Evolutionary conservation across 2,888 invertebrate genomes (phyloP).

Genomic region (Aphidoletes aphidimyza): DNA sequence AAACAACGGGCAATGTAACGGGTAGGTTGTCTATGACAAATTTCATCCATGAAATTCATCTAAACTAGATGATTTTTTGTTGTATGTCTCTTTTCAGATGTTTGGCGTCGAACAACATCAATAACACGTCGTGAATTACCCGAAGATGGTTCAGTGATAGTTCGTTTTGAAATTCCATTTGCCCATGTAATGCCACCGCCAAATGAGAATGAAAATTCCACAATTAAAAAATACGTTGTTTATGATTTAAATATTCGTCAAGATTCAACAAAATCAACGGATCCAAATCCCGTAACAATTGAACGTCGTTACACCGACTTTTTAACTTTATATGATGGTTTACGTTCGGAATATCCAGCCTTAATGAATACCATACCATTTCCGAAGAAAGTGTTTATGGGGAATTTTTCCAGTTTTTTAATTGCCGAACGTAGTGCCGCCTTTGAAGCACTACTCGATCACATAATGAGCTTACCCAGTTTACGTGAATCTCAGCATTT

Average conservation of each 20-base stretch:
- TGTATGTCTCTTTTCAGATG: too few relatives aligned
- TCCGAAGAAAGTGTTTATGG: constrained; percentile 76
- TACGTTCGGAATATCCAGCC: constrained; percentile 71
- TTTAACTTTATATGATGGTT: constrained; percentile 71
- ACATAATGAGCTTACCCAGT: constrained; percentile 69
- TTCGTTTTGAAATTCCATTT: constrained; percentile 73
- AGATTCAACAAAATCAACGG: constrained; percentile 68
- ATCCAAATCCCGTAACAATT: constrained; percentile 73
- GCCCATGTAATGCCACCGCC: constrained; percentile 73
- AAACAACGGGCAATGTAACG: constrained; percentile 52
- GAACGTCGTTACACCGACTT: constrained; percentile 81
- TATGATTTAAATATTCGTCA: constrained; percentile 75
- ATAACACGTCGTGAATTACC: constrained; percentile 59
- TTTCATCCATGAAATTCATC: too few relatives aligned
- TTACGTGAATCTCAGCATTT: constrained; percentile 71
- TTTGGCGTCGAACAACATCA: constrained; percentile 63
- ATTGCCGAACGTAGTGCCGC: constrained; percentile 74
- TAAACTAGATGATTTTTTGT: too few relatives aligned
- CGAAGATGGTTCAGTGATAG: constrained; percentile 61
- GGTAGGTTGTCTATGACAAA: not conserved
- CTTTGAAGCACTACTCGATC: constrained; percentile 73
- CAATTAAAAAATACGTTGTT: constrained; percentile 74
- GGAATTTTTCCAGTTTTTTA: constrained; percentile 77
- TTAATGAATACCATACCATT: constrained; percentile 70
- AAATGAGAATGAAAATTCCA: constrained; percentile 67